These are phyloP conservation scores for Metacarcinus magister DNA, from an alignment of 2,888 invertebrate genomes.

Conservation along the genomic window DNA sequence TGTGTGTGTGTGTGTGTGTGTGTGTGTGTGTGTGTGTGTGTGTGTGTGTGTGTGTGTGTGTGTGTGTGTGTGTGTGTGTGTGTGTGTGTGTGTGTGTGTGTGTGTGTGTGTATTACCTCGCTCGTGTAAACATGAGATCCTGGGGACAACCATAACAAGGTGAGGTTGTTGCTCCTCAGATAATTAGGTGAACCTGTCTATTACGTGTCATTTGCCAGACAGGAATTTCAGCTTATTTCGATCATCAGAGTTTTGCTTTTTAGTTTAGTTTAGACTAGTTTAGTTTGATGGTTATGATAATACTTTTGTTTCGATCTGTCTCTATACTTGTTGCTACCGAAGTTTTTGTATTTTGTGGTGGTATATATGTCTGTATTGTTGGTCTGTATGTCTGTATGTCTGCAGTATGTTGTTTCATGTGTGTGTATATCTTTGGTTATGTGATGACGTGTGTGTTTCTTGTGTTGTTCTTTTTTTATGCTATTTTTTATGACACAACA, in stretches of 20 bases:
- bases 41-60: background rate
- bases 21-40: conserved; percentile 42
- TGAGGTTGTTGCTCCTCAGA: background rate
- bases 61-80: background rate
- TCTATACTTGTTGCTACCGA: no score
- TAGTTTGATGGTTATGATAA: no score
- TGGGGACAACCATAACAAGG: background rate
- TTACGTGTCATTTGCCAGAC: background rate
- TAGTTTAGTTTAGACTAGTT: no score
- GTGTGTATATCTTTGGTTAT: background rate
- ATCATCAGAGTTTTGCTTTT: no score
- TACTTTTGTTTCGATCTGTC: no score
- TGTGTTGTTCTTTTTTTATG: background rate
- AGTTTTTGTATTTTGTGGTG: no score
- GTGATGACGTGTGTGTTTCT: background rate
- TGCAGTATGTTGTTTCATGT: background rate
- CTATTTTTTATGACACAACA: no score
- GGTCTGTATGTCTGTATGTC: no score
- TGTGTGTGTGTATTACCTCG: background rate
- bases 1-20: conserved; percentile 53
- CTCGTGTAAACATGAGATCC: no score
- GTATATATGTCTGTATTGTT: no score
- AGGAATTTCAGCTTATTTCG: background rate
- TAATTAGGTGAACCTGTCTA: background rate
- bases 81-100: conserved; percentile 2